Percentiles rank a stretch among this genome's conserved stretches.
phyloP scores from a whole-genome alignment of 2,888 invertebrate genomes.

The Acronicta leporina region DNA sequence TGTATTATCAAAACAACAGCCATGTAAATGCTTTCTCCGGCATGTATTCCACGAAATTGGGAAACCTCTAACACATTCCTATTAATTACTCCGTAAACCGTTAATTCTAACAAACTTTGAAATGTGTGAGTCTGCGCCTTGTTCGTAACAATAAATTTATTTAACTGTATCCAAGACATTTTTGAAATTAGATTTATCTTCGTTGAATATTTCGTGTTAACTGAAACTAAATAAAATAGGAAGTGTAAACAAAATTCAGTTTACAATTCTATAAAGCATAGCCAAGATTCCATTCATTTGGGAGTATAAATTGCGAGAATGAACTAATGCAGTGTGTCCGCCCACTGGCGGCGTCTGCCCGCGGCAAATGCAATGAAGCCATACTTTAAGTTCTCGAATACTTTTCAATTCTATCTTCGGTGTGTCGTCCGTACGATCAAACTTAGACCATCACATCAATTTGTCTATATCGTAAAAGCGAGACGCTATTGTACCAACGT shows the following conservation, averaged over 20 bases:
- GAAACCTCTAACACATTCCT: constrained; percentile 59
- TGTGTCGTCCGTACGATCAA: constrained; percentile 37
- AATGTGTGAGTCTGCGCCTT: constrained; percentile 24
- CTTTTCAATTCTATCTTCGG: constrained; percentile 53
- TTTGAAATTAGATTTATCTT: constrained; percentile 4
- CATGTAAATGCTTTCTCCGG: constrained; percentile 66
- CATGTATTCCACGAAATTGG: constrained; percentile 64
- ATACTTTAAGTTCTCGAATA: constrained; percentile 50
- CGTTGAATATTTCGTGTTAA: constrained; percentile 14
- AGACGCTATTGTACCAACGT: constrained; percentile 45
- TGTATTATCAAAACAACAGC: constrained; percentile 67
- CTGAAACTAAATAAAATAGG: constrained; percentile 6
- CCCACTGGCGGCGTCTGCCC: constrained; percentile 67
- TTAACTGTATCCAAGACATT: constrained; percentile 26
- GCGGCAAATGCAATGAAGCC: constrained; percentile 60
- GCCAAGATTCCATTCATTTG: constrained; percentile 56
- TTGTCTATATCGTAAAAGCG: constrained; percentile 45
- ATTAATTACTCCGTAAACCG: constrained; percentile 54
- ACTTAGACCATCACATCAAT: constrained; percentile 43
- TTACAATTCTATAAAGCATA: constrained; percentile 43
- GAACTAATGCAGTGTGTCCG: constrained; percentile 73
- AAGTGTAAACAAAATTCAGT: constrained; percentile 39
- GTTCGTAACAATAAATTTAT: constrained; percentile 32
- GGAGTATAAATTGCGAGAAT: constrained; percentile 73
- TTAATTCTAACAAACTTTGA: constrained; percentile 51